Evolutionary conservation across 2,113 vertebrate genomes (phyloP).

Genomic region (Boleophthalmus pectinirostris): DNA sequence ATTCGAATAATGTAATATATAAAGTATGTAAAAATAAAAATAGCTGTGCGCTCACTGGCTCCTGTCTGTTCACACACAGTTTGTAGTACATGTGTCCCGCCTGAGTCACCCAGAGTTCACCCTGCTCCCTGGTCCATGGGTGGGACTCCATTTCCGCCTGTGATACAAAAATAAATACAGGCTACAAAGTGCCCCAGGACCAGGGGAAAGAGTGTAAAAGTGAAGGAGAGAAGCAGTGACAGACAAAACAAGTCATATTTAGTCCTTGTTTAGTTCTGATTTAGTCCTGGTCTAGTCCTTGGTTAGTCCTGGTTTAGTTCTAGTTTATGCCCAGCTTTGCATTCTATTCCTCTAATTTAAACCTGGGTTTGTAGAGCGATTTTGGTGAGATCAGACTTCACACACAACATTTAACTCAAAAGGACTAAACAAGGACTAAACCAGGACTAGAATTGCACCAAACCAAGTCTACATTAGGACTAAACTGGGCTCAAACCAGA

Average conservation of each 20-base stretch:
- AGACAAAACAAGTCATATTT: slow-evolving; percentile 20
- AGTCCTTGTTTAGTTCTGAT: neutral
- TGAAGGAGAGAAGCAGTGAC: slow-evolving; percentile 38
- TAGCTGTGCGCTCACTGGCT: neutral
- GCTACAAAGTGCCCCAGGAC: slow-evolving; percentile 71
- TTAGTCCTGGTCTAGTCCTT: neutral
- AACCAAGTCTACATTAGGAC: too few relatives aligned
- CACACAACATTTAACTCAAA: too few relatives aligned
- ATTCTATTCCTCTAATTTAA: too few relatives aligned
- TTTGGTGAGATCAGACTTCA: too few relatives aligned
- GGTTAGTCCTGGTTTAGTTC: slow-evolving; percentile 55
- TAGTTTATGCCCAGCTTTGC: slow-evolving; percentile 1
- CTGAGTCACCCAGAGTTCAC: slow-evolving; percentile 54
- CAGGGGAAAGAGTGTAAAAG: slow-evolving; percentile 31
- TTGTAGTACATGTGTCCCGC: slow-evolving; percentile 24
- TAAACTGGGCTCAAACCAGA: too few relatives aligned
- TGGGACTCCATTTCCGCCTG: slow-evolving; percentile 79
- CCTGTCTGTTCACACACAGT: slow-evolving; percentile 12
- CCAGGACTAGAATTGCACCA: too few relatives aligned
- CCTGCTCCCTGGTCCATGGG: slow-evolving; percentile 71
- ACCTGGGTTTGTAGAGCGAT: too few relatives aligned
- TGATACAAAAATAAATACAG: slow-evolving; percentile 76
- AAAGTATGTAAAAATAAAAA: neutral
- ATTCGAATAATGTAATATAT: neutral
- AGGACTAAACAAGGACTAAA: too few relatives aligned